Evolutionary conservation across 1,140 invertebrate species (phyloP).

Genomic region (Armadillidium nasatum): DNA sequence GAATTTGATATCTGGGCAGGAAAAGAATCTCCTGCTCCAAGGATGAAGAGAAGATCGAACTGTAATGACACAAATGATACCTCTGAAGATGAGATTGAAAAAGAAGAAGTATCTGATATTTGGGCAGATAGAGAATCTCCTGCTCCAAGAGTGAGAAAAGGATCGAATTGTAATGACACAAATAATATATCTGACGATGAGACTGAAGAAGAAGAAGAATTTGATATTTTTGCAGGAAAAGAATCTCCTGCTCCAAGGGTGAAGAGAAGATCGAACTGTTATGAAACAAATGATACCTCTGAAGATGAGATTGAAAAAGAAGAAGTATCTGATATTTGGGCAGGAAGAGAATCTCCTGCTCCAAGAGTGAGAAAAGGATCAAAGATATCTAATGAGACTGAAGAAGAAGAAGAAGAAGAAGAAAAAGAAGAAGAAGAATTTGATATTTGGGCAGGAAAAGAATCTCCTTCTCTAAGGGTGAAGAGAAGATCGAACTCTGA

Average conservation of each 20-base stretch:
- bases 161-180: background rate
- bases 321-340: constrained; percentile 8
- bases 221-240: background rate
- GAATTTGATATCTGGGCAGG: constrained; percentile 25
- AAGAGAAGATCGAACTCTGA: background rate
- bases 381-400: background rate
- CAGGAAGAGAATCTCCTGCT: background rate
- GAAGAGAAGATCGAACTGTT: background rate
- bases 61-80: background rate
- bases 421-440: background rate
- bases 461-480: background rate
- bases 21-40: constrained; percentile 22
- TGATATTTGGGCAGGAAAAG: background rate
- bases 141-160: background rate
- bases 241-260: background rate
- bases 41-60: background rate
- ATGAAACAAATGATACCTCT: background rate
- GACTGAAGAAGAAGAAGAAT: background rate
- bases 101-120: constrained; percentile 16
- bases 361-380: background rate
- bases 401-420: background rate
- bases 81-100: background rate
- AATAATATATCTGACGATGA: too few species aligned
- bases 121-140: constrained; percentile 9
- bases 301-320: background rate